phyloP scores from a whole-genome alignment of 1,140 invertebrate species.

The Lordiphosa collinella region DNA sequence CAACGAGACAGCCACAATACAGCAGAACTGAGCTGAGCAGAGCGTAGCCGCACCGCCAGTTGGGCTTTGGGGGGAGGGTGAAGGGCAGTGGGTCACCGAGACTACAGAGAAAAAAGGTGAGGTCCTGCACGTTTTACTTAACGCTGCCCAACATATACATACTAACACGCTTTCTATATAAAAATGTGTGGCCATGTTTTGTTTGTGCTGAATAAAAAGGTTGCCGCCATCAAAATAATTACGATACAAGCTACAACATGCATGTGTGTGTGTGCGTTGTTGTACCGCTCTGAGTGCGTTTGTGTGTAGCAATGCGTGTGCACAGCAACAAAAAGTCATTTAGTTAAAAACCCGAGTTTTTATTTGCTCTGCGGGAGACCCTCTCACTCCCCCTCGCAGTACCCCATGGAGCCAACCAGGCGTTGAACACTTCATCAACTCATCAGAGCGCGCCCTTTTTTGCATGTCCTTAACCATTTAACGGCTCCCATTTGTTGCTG shows the following conservation, averaged over 20 bases:
- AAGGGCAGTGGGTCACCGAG: conserved; percentile 4
- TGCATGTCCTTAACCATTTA: conserved; percentile 75
- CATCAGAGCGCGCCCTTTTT: conserved; percentile 75
- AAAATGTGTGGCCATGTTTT: conserved; percentile 6
- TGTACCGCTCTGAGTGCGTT: conserved; percentile 63
- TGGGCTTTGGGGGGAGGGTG: not conserved
- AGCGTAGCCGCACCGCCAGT: not conserved
- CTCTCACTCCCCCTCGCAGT: conserved; percentile 34
- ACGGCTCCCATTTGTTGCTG: conserved; percentile 62
- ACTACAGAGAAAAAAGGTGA: conserved; percentile 45
- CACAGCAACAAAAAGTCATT: conserved; percentile 77
- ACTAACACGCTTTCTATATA: not conserved
- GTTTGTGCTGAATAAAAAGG: conserved; percentile 43
- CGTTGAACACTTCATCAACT: conserved; percentile 76
- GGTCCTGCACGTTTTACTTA: conserved; percentile 65
- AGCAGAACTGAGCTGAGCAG: conserved; percentile 3
- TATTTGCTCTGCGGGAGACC: conserved; percentile 68
- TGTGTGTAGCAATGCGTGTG: conserved; percentile 76
- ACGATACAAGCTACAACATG: conserved; percentile 65
- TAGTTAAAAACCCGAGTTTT: conserved; percentile 77
- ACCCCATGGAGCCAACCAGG: conserved; percentile 52
- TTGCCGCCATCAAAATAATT: conserved; percentile 74
- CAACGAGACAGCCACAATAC: conserved; percentile 70
- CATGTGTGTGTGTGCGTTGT: conserved; percentile 33
- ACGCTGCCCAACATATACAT: conserved; percentile 34